Evolutionary conservation across 2,797 vertebrate species (phyloP).

Genomic region (Nannoperca australis): DNA sequence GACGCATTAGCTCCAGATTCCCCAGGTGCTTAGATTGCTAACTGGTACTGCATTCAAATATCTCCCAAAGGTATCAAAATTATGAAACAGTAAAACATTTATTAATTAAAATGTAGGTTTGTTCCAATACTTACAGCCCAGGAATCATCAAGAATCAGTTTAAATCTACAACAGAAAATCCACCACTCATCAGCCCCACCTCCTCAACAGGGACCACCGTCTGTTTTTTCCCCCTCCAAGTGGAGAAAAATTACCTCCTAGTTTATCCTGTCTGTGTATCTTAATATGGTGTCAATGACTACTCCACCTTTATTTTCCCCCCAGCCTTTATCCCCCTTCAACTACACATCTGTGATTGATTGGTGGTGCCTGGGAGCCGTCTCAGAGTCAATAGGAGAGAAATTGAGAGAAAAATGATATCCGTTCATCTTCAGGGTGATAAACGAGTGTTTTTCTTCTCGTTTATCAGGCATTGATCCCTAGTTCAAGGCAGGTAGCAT

Average conservation of each 20-base stretch:
- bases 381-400: constrained; percentile 80
- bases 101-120: background rate
- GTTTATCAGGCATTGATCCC: constrained; percentile 84
- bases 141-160: background rate
- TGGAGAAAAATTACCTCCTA: constrained; percentile 47
- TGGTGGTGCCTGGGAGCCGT: constrained; percentile 67
- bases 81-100: background rate
- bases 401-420: constrained; percentile 85
- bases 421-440: constrained; percentile 83
- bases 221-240: constrained; percentile 1
- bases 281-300: constrained; percentile 70
- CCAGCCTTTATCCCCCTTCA: constrained; percentile 66
- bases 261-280: constrained; percentile 62
- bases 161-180: background rate
- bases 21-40: background rate
- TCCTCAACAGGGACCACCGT: background rate
- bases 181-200: background rate
- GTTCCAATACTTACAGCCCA: background rate
- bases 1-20: background rate
- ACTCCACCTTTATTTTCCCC: constrained; percentile 66
- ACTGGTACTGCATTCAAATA: background rate
- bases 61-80: background rate
- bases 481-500: constrained; percentile 82
- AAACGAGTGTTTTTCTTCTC: constrained; percentile 86
- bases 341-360: constrained; percentile 81